Conservation (phyloP, 2,888 invertebrate genomes). For the Agriopis marginaria region DNA sequence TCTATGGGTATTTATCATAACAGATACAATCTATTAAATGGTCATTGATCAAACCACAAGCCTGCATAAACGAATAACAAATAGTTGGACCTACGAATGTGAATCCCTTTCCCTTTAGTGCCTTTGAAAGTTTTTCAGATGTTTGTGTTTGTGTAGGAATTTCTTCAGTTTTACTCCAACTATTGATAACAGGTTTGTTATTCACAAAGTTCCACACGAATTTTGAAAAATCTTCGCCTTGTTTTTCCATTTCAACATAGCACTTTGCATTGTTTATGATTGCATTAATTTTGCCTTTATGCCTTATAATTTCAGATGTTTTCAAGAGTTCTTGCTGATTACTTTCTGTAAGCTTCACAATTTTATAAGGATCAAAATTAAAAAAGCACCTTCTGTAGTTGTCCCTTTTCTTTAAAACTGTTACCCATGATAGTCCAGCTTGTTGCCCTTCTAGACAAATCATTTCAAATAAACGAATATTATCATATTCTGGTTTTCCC, state of each 20-base stretch:
- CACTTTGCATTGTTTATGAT: slow-evolving; percentile 73
- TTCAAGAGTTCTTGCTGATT: slow-evolving; percentile 56
- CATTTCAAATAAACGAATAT: slow-evolving; percentile 72
- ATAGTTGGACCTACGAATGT: slow-evolving; percentile 74
- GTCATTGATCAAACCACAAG: slow-evolving; percentile 78
- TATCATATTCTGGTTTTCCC: slow-evolving; percentile 70
- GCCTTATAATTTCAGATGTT: slow-evolving; percentile 65
- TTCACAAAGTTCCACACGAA: slow-evolving; percentile 76
- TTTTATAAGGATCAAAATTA: slow-evolving; percentile 67
- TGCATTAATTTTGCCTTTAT: slow-evolving; percentile 72
- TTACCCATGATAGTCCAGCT: slow-evolving; percentile 78
- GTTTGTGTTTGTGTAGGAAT: slow-evolving; percentile 63
- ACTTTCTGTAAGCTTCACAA: slow-evolving; percentile 55
- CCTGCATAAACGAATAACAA: slow-evolving; percentile 82
- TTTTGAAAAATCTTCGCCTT: slow-evolving; percentile 66
- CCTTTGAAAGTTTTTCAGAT: slow-evolving; percentile 66
- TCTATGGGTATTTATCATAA: slow-evolving; percentile 4
- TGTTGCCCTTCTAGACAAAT: slow-evolving; percentile 80
- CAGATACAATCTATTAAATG: slow-evolving; percentile 64
- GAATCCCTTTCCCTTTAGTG: slow-evolving; percentile 70
- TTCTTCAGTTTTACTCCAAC: slow-evolving; percentile 61
- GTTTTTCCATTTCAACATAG: slow-evolving; percentile 65
- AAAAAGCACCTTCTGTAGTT: slow-evolving; percentile 64
- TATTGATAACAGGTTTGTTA: slow-evolving; percentile 64
- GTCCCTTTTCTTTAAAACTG: slow-evolving; percentile 74